A percentile compares a stretch with the other conserved stretches of the same genome.
These are phyloP conservation scores for Mellilla xanthometata DNA, from an alignment of 2,888 invertebrate species.

Conservation along the genomic window DNA sequence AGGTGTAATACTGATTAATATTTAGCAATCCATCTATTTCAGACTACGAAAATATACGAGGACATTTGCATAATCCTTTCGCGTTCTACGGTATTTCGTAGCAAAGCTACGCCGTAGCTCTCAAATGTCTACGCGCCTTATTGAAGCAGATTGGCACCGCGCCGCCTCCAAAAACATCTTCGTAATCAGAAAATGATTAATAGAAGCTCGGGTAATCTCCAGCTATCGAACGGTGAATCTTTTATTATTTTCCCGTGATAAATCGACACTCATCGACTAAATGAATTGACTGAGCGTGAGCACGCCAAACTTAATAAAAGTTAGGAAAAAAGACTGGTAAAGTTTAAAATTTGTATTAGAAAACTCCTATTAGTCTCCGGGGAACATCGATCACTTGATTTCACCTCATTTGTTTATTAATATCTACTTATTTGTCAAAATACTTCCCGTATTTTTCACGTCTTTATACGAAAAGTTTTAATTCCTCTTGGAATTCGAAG, in stretches of 20 bases:
- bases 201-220: conserved; percentile 14
- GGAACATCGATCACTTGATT: conserved; percentile 19
- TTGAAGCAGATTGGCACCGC: conserved; percentile 12
- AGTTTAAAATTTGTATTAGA: conserved; percentile 16
- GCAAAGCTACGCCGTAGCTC: not conserved
- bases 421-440: conserved; percentile 1
- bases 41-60: no score
- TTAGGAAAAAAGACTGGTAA: conserved; percentile 11
- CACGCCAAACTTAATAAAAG: conserved; percentile 18
- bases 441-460: no score
- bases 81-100: not conserved
- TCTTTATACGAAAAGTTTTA: no score
- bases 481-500: no score
- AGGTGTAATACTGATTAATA: no score
- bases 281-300: conserved; percentile 25
- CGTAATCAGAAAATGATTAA: conserved; percentile 27
- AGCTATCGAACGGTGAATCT: conserved; percentile 17
- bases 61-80: no score
- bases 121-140: not conserved
- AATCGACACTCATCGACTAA: conserved; percentile 20
- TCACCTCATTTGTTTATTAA: conserved; percentile 11
- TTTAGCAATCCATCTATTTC: no score
- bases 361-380: conserved; percentile 13
- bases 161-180: conserved; percentile 17
- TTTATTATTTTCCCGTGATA: conserved; percentile 22